Evolutionary conservation across 2,888 invertebrate genomes (phyloP), one percentile per base, ranked within the genome.

Genomic region (Protophormia terraenovae): DNA sequence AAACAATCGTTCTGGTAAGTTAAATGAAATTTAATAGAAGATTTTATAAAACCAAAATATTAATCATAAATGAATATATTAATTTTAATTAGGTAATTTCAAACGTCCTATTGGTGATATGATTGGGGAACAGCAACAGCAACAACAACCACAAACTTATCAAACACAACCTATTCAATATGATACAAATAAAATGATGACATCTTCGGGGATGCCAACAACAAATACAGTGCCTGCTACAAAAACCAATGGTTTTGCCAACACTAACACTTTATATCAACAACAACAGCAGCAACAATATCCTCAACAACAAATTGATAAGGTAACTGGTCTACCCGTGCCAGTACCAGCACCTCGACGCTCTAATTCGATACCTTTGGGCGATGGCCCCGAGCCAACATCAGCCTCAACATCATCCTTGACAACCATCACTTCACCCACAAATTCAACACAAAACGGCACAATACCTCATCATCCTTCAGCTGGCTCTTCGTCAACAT

Each of bases 1-100:
- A 94, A 95, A 95, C 60, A 96, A 95, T 91, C 93, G 95, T 87
- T 95, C 95, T 77, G 94, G 94, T 88, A 88, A 88, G 90, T 86
- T 27, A 14, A 19, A 38, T 32, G 12, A 71, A 35, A 58, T 60
- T 32, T 75, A 60, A 8, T 29, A 35, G 5, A 27, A 24, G 14
- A 27, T 19, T 22, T 38, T n/a, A 10, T 1, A 41, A 19, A 55
- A 45, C 47, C 22, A 77, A 66, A 22, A 45, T 24, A 14, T 6
- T 19, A 38, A 66, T 14, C 50, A 8, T 19, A 58, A 47, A 45
- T 81, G n/a, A 32, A 50, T 69, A 58, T 62, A 22, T 64, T 50
- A 53, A 35, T 4, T 60, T 55, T 16, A 47, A 8, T 12, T 71
- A 86, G 91, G 88, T 27, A 94, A 94, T 84, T 95, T 95, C 88